Base-by-base conservation (phyloP, 2,113 vertebrate genomes). In the Otolemur garnettii region DNA sequence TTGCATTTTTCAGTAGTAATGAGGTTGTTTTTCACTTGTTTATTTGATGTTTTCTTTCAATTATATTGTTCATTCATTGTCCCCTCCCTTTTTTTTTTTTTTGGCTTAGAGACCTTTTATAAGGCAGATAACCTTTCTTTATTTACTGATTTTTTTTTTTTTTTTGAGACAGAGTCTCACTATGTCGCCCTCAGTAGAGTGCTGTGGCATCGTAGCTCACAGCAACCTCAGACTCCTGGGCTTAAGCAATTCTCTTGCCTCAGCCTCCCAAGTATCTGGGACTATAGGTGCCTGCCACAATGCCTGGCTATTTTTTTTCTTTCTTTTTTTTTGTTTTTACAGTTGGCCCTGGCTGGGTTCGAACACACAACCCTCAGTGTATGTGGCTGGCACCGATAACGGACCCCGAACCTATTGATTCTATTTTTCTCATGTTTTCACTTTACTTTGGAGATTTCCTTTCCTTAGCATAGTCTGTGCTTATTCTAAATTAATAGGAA, bases 51-150 rank as follows among this genome's bases (percentile, higher is more conserved):
- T 91, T 53, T 93, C 74, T 89, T 68, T 77, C 64, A 85, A 30
- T 38, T 38, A 38, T 38, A 38, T 89, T n/a, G 24, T 84, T 80
- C 4, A 2, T 57, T 64, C 64, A 69, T 38, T 30, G 13, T 38
- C 45, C 64, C 82, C 35, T 24, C 13, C 13, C 9, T 3, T 45
- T 60, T n/a, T 13, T 83, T 75, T 94, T 45, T 18, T 84, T 80
- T 95, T 33, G 72, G 19, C 68, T 95, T 81, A 87, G 77, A 91
- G 62, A 35, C 24, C 7, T 64, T 81, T 86, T 84, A 6, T 59
- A 59, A 91, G 28, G 53, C 59, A 71, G n/a, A 69, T 85, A 45
- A 57, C 45, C 35, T 64, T 69, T 11, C 55, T n/a, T 10, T n/a
- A 81, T 69, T 57, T 84, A 28, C 59, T 77, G 74, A 85, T 60